Evolutionary conservation across 2,888 invertebrate genomes (phyloP), one percentile per base, ranked within the genome.

Genomic region (Nomada flava): DNA sequence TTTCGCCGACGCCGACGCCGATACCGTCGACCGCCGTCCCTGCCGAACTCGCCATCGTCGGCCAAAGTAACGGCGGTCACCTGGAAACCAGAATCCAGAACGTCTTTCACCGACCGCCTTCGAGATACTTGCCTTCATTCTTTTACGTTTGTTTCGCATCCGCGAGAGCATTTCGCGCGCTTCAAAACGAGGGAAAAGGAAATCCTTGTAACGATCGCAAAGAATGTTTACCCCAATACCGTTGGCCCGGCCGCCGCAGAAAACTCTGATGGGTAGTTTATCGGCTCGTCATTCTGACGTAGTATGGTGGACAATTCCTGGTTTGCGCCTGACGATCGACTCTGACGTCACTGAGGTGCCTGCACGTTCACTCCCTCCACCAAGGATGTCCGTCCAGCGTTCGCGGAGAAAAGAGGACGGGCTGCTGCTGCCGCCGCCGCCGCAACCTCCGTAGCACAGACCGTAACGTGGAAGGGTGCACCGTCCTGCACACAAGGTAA

Each of bases 31-130:
- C 89, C 59, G 82, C 86, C 82, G 90, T 82, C 47, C 90, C 91
- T 55, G 92, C 91, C 64, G 92, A 90, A 77, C 90, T 91, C 76
- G 93, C 93, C 93, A 93, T 93, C 76, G 79, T 87, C 77, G 76
- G 75, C 74, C 73, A 73, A 75, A 79, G 75, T 68, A 71, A 73
- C 83, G 68, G 69, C 69, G 79, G 78, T 74, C 82, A 79, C 84
- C 87, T 83, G 65, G 67, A 73, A 78, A 70, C 60, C 60, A 77
- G 70, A 71, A 73, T 26, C 73, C 53, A 73, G 57, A 63, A 52
- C 20, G 50, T 69, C 44, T 47, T 70, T 73, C 67, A 76, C 60
- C 71, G 62, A 71, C 71, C 73, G 55, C 57, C 57, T 65, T 29
- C 55, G 26, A 42, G 44, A 26, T 42, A 50, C 53, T 52, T 50